Evolutionary conservation across 2,888 invertebrate species (phyloP), one percentile per base, ranked within the genome.

Genomic region (Synergus umbraculus): DNA sequence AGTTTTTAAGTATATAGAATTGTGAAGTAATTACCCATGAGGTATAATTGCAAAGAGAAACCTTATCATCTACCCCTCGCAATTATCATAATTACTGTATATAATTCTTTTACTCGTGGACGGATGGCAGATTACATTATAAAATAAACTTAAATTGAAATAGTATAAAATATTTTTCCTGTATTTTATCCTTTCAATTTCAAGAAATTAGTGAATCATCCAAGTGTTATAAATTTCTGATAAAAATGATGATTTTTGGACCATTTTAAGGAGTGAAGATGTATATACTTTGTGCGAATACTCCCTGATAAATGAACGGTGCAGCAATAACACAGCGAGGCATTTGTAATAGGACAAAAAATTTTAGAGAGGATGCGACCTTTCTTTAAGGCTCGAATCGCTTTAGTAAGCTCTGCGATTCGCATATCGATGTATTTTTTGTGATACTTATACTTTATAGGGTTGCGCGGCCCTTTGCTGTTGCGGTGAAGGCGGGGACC

Each of bases 401-500:
- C 73, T 73, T 37, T 41, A 54, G 54, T 54, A 73, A 73, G 73
- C 73, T 73, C 54, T 49, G 49, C 73, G 73, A 54, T 73, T 73
- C 73, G 54, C 73, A 73, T 73, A 73, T 54, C 73, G 73, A 73
- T 73, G 73, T 73, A 73, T 54, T 73, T 73, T 69, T 73, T 73
- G 54, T 54, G 54, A 90, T 92, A 92, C 91, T 92, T 91, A 92
- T 92, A 90, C 92, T 92, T 67, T 89, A 92, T 86, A 92, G 91
- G 89, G 92, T 92, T 89, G 92, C 91, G 91, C 91, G 92, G 90
- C 91, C 90, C 88, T 91, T 91, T 86, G 90, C 84, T 89, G 92
- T 89, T 90, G 91, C 88, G 90, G 88, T 86, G 92, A 90, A 91
- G 92, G 91, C 91, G 91, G 92, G 91, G 92, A 92, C 92, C 91